Evolutionary conservation across 2,113 vertebrate genomes (phyloP), one percentile per base, ranked within the genome.

Genomic region (Edolisoma coerulescens): DNA sequence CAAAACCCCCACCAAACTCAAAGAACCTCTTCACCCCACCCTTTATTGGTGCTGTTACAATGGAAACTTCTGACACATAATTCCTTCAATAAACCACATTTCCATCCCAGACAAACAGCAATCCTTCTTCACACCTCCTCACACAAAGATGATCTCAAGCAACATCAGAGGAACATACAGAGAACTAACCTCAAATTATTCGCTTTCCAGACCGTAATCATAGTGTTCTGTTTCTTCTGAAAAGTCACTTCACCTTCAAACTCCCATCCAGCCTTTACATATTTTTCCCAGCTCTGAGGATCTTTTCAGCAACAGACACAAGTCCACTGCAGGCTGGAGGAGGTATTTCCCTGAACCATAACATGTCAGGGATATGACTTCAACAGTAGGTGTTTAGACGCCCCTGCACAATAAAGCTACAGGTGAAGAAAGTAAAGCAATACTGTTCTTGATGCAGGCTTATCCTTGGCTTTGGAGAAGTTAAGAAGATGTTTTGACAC

Each of bases 311-410:
- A 70, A n/a, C 6, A 84, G 30, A n/a, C 4, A 7, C 21, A 75
- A 70, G 17, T 13, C 24, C 30, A 8, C 18, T 0, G 0, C 7
- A 76, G 19, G 15, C 9, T 52, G 11, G 1, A 67, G 49, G 19
- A 76, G 12, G 4, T 4, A 4, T 9, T 84, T 78, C 22, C 16
- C 41, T 82, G 13, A 93, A 47, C 35, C 4, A 6, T 5, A 27
- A 11, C 7, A 5, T n/a, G 17, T 4, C 3, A 50, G 27, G 11
- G 19, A 10, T 22, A 7, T 27, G n/a, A 41, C 28, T 57, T 56
- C 9, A 45, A 15, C 8, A 53, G 16, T 1, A 5, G 2, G 1
- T 41, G 14, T 33, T 95, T 28, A 67, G 27, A 16, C 26, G 59
- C 11, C 59, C 5, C 42, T 70, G 14, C 28, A 7, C 22, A 67